Evolutionary conservation across 2,888 invertebrate genomes (phyloP).

Genomic region (Drosophila mimica): DNA sequence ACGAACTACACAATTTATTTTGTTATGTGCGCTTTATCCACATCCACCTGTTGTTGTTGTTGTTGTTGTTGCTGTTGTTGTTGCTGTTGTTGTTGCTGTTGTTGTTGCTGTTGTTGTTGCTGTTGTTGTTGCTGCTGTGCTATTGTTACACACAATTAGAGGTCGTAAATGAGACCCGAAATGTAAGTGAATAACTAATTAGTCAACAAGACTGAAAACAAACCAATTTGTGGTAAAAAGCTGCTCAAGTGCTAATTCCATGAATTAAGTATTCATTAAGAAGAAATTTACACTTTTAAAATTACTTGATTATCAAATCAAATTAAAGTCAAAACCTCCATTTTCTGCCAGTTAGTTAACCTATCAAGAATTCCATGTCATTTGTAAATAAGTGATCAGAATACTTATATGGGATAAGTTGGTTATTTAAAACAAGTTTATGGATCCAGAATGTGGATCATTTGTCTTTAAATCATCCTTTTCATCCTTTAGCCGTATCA

Average conservation of each 20-base stretch:
- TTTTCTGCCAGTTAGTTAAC: background rate
- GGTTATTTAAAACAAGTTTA: background rate
- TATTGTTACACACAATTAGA: slow-evolving; percentile 53
- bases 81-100: slow-evolving; percentile 9
- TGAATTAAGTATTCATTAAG: background rate
- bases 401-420: background rate
- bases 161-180: slow-evolving; percentile 21
- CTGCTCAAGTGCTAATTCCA: background rate
- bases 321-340: background rate
- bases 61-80: slow-evolving; percentile 8
- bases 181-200: slow-evolving; percentile 37
- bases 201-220: slow-evolving; percentile 30
- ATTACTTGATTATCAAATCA: background rate
- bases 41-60: slow-evolving; percentile 59
- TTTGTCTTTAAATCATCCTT: slow-evolving; percentile 14
- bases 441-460: background rate
- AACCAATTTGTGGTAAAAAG: background rate
- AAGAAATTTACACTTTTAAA: background rate
- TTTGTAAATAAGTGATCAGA: background rate
- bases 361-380: background rate
- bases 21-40: slow-evolving; percentile 14
- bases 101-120: slow-evolving; percentile 53
- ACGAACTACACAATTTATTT: slow-evolving; percentile 48
- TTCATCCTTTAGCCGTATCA: slow-evolving; percentile 40
- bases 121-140: slow-evolving; percentile 9